These are phyloP conservation scores for Passer montanus DNA, from an alignment of 2,113 vertebrate genomes.

Conservation along the genomic window DNA sequence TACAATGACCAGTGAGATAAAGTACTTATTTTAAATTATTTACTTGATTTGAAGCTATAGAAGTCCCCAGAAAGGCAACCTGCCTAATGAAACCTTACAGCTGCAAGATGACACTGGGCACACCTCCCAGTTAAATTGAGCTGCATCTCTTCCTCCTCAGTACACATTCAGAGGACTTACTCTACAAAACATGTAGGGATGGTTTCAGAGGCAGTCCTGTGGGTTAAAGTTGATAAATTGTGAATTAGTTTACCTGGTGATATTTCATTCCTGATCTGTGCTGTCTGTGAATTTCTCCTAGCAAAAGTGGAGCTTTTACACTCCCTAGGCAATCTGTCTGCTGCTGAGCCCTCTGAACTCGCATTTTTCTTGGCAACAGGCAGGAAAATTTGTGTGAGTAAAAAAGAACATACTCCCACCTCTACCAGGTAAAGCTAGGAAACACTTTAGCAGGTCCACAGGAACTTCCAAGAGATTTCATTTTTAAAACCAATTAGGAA, in stretches of 20 bases:
- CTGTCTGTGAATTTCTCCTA: background rate
- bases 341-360: background rate
- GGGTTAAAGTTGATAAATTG: constrained; percentile 2
- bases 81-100: background rate
- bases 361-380: background rate
- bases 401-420: background rate
- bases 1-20: background rate
- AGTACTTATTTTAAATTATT: background rate
- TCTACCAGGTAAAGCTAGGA: background rate
- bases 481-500: background rate
- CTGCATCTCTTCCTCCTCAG: background rate
- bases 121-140: background rate
- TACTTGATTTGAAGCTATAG: background rate
- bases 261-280: background rate
- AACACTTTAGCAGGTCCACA: background rate
- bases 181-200: background rate
- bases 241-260: background rate
- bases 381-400: background rate
- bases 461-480: background rate
- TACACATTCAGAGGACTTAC: background rate
- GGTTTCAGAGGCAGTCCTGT: background rate
- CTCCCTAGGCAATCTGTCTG: background rate
- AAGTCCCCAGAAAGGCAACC: background rate
- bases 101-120: background rate
- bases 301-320: background rate